These are phyloP conservation scores for Andrena marginata DNA, from an alignment of 2,888 invertebrate species.

Conservation along the genomic window DNA sequence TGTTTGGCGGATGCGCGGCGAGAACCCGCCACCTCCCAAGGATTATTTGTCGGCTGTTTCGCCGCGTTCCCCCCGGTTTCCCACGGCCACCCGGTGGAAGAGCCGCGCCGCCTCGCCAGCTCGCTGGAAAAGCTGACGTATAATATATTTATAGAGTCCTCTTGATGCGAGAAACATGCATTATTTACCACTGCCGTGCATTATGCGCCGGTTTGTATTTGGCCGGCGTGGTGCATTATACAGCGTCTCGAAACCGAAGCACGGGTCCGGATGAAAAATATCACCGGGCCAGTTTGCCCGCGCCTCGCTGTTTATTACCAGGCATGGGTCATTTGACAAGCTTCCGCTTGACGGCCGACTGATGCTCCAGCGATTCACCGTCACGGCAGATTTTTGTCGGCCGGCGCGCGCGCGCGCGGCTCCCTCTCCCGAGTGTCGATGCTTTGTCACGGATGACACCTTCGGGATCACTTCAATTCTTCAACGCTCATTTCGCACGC, in stretches of 20 bases:
- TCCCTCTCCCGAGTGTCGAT: not conserved
- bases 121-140: slow-evolving; percentile 10
- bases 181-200: slow-evolving; percentile 40
- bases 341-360: not conserved
- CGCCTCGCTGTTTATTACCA: slow-evolving; percentile 20
- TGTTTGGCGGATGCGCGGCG: slow-evolving; percentile 1
- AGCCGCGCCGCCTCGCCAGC: not conserved
- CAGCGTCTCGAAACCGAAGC: slow-evolving; percentile 37
- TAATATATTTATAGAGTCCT: slow-evolving; percentile 53
- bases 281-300: not conserved
- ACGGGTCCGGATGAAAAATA: slow-evolving; percentile 14
- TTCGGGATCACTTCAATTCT: not conserved
- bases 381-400: slow-evolving; percentile 2
- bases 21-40: slow-evolving; percentile 22
- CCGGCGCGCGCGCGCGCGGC: too few species aligned
- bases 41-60: slow-evolving; percentile 55
- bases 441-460: not conserved
- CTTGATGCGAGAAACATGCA: slow-evolving; percentile 41
- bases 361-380: slow-evolving; percentile 4
- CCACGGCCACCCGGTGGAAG: not conserved
- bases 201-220: slow-evolving; percentile 19
- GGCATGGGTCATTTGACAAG: slow-evolving; percentile 14
- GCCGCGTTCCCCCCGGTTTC: too few species aligned
- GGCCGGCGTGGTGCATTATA: slow-evolving; percentile 25
- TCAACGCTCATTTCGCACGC: not conserved